Conservation (phyloP, 2,797 vertebrate species). For the Halcyon badia region DNA sequence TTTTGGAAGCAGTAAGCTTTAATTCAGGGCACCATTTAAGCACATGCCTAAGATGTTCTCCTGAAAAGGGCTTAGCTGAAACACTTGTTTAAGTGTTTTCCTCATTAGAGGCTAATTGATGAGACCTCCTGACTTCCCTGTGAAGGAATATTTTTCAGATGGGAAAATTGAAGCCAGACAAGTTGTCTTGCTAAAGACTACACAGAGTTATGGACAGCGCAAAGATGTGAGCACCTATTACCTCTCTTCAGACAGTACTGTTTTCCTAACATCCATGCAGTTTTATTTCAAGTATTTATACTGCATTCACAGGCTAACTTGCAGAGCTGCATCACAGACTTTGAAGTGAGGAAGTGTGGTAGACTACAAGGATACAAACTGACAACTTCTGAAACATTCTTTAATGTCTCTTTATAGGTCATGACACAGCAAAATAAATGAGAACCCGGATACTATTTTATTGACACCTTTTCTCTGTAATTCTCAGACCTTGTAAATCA, state of each 20-base stretch:
- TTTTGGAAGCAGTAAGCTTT: background rate
- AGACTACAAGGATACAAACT: constrained; percentile 35
- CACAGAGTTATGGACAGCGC: background rate
- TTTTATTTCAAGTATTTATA: background rate
- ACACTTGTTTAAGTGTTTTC: background rate
- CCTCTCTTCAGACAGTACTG: background rate
- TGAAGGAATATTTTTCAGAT: background rate
- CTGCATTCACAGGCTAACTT: background rate
- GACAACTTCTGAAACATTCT: constrained; percentile 58
- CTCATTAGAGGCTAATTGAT: background rate
- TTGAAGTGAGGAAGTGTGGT: constrained; percentile 49
- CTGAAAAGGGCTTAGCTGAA: background rate
- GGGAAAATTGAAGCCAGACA: background rate
- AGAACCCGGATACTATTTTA: background rate
- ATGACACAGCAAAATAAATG: constrained; percentile 30
- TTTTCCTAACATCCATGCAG: background rate
- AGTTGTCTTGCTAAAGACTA: background rate
- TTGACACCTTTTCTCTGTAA: constrained; percentile 34
- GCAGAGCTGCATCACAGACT: background rate
- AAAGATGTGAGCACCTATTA: background rate
- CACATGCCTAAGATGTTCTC: background rate
- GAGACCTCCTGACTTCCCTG: background rate
- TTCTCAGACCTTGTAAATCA: constrained; percentile 42
- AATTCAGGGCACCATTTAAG: background rate
- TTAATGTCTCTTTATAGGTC: constrained; percentile 34